Percentiles rank a stretch among this genome's conserved stretches.
Evolutionary conservation across 2,888 invertebrate species (phyloP).

Genomic region (Callimorpha dominula): DNA sequence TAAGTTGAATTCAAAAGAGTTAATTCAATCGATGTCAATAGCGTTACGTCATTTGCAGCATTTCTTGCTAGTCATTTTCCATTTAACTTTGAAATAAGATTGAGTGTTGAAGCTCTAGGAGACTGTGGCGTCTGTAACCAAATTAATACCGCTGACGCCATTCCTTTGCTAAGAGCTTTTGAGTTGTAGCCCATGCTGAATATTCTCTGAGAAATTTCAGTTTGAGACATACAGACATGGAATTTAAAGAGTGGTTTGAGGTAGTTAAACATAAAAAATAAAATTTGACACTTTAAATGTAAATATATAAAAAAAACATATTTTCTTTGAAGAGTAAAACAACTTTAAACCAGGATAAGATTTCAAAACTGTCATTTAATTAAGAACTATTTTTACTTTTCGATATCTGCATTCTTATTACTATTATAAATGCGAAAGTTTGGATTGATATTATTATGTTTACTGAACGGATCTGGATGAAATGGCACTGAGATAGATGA

Average conservation of each 20-base stretch:
- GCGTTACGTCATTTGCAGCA: neutral
- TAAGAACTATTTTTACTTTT: too few species aligned
- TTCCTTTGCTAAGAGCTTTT: slow-evolving; percentile 4
- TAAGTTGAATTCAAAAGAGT: too few species aligned
- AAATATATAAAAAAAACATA: too few species aligned
- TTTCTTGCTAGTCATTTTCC: neutral
- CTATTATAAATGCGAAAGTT: too few species aligned
- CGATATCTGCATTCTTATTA: too few species aligned
- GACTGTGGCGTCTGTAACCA: slow-evolving; percentile 1
- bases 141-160: slow-evolving; percentile 6
- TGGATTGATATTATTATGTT: too few species aligned
- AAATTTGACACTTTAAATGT: neutral
- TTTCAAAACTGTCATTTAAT: too few species aligned
- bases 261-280: neutral
- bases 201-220: slow-evolving; percentile 8
- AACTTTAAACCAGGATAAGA: too few species aligned
- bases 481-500: too few species aligned
- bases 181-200: slow-evolving; percentile 6
- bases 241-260: neutral
- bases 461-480: too few species aligned
- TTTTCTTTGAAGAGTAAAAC: too few species aligned
- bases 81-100: neutral
- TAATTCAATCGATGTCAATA: too few species aligned
- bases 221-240: slow-evolving; percentile 1
- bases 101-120: neutral